Conservation (phyloP, 2,113 vertebrate genomes). For the Crocuta crocuta region DNA sequence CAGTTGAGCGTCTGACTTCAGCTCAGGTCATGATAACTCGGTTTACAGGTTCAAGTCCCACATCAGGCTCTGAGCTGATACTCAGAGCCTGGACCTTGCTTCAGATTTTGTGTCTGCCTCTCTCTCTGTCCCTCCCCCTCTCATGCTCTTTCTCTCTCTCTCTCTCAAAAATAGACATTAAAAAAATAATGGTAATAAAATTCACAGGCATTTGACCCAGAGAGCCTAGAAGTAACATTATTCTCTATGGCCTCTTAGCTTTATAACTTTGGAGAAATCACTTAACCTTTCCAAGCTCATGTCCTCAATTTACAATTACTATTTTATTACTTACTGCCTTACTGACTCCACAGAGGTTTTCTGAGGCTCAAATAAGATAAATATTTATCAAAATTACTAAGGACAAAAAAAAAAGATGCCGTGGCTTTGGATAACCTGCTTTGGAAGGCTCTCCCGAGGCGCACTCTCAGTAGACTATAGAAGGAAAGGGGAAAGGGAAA, state of each 20-base stretch:
- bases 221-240: not conserved
- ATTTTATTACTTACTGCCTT: slow-evolving; percentile 44
- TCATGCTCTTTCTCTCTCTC: too few species aligned
- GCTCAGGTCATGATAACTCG: too few species aligned
- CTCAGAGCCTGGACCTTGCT: too few species aligned
- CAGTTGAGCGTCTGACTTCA: too few species aligned
- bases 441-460: not conserved
- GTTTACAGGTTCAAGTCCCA: too few species aligned
- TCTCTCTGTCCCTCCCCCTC: too few species aligned
- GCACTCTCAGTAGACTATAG: not conserved
- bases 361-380: not conserved
- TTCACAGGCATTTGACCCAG: not conserved
- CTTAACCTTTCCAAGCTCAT: slow-evolving; percentile 8
- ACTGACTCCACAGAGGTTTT: slow-evolving; percentile 27
- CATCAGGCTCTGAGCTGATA: too few species aligned
- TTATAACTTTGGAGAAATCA: not conserved
- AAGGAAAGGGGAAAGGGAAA: not conserved
- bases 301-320: not conserved
- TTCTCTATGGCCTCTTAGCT: not conserved
- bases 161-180: too few species aligned
- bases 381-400: slow-evolving; percentile 37
- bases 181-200: not conserved
- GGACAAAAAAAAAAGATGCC: not conserved
- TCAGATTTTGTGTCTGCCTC: too few species aligned
- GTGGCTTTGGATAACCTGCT: not conserved